Percentiles rank a stretch among this genome's conserved stretches.
phyloP scores from a whole-genome alignment of 1,140 invertebrate genomes.

The Brachystomella parvula region DNA sequence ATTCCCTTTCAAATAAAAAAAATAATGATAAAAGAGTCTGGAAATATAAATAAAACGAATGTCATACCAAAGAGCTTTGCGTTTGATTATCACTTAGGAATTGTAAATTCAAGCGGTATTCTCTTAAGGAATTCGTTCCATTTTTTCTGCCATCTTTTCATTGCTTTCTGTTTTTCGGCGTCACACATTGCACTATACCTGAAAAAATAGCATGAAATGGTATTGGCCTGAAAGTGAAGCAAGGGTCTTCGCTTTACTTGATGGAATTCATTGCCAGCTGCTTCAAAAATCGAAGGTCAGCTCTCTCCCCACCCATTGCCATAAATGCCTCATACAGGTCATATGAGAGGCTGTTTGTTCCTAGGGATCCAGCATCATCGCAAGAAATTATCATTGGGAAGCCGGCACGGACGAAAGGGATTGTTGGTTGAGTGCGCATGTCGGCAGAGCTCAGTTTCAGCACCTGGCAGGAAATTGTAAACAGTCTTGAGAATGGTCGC shows the following conservation, averaged over 20 bases:
- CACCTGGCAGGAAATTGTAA: slow-evolving; percentile 53
- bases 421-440: slow-evolving; percentile 68
- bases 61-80: too few relatives aligned
- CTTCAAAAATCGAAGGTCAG: slow-evolving; percentile 66
- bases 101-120: slow-evolving; percentile 1
- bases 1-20: not conserved
- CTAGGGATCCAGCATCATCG: slow-evolving; percentile 73
- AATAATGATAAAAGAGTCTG: too few relatives aligned
- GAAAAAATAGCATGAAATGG: slow-evolving; percentile 5
- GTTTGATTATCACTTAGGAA: not conserved
- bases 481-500: not conserved
- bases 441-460: slow-evolving; percentile 61
- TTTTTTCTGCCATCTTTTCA: slow-evolving; percentile 20
- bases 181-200: slow-evolving; percentile 33
- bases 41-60: too few relatives aligned
- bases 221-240: not conserved
- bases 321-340: slow-evolving; percentile 77
- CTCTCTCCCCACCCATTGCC: slow-evolving; percentile 58
- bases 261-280: slow-evolving; percentile 70
- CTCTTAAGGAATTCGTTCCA: slow-evolving; percentile 17
- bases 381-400: slow-evolving; percentile 57
- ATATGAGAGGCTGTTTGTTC: slow-evolving; percentile 60
- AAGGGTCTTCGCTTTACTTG: slow-evolving; percentile 42
- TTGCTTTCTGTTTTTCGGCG: slow-evolving; percentile 24
- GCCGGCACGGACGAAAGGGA: slow-evolving; percentile 53